phyloP scores from a whole-genome alignment of 2,113 vertebrate species.

The Martes martes region DNA sequence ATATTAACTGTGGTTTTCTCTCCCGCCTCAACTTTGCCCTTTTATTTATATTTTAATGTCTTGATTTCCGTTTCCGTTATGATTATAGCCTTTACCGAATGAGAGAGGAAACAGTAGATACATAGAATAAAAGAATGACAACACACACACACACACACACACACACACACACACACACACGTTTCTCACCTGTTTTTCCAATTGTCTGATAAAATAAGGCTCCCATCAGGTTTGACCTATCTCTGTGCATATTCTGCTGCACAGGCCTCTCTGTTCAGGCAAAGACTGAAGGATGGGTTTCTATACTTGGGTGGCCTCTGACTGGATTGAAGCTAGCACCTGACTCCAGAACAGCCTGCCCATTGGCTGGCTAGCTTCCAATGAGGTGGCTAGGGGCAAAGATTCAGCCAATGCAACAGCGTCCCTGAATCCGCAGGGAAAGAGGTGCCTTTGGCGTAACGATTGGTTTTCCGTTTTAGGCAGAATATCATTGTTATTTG shows the following conservation, averaged over 20 bases:
- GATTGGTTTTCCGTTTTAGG: neutral
- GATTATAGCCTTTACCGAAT: neutral
- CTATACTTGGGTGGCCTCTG: neutral
- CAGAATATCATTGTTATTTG: neutral
- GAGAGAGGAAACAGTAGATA: neutral
- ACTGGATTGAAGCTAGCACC: neutral
- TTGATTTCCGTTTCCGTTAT: neutral
- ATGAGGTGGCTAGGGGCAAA: neutral
- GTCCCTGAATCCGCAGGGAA: neutral
- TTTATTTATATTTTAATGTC: neutral
- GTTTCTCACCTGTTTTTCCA: neutral
- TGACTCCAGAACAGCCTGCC: neutral
- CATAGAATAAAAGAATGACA: neutral
- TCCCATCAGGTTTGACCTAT: neutral
- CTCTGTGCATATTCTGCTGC: accelerated
- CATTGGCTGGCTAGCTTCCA: neutral
- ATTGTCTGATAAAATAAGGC: neutral
- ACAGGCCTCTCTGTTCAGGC: neutral
- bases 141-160: neutral
- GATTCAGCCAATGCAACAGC: neutral
- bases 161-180: neutral
- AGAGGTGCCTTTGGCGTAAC: neutral
- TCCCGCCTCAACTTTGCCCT: neutral
- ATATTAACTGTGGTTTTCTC: neutral
- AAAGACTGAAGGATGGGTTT: neutral